Percentiles rank a stretch among this genome's conserved stretches.
Conservation (phyloP, 2,888 invertebrate genomes). For the Agrotis puta region DNA sequence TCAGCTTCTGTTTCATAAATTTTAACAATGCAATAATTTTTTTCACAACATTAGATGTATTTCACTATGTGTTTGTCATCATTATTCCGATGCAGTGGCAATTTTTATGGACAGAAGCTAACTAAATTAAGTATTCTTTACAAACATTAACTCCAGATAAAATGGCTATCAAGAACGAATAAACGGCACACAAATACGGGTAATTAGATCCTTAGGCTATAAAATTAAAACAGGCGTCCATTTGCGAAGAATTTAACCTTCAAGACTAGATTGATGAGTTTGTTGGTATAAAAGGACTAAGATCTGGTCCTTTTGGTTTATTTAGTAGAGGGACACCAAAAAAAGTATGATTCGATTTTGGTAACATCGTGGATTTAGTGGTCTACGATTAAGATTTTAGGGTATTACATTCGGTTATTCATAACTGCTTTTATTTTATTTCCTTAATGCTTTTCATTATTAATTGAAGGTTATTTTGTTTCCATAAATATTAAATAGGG, state of each 20-base stretch:
- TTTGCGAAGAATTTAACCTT: slow-evolving; percentile 60
- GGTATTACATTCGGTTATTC: neutral
- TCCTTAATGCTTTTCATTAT: too few species aligned
- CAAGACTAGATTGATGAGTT: slow-evolving; percentile 64
- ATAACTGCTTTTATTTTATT: slow-evolving; percentile 8
- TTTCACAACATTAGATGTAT: neutral
- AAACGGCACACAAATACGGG: slow-evolving; percentile 57
- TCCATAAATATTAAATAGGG: too few species aligned
- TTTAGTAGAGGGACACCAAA: slow-evolving; percentile 23
- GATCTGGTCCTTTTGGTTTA: slow-evolving; percentile 8
- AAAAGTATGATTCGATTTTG: slow-evolving; percentile 25
- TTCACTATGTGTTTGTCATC: neutral
- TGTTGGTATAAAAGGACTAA: slow-evolving; percentile 20
- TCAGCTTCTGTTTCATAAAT: too few species aligned
- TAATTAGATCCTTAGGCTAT: slow-evolving; percentile 59
- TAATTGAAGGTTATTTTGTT: too few species aligned
- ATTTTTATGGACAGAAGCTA: neutral
- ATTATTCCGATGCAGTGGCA: neutral
- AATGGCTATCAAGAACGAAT: slow-evolving; percentile 60
- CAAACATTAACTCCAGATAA: slow-evolving; percentile 44
- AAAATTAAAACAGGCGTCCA: slow-evolving; percentile 63
- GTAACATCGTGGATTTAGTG: slow-evolving; percentile 19
- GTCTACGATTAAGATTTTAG: neutral
- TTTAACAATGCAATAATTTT: too few species aligned
- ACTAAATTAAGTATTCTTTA: slow-evolving; percentile 24